Evolutionary conservation across 2,113 vertebrate species (phyloP).

Genomic region (Raphicerus campestris): DNA sequence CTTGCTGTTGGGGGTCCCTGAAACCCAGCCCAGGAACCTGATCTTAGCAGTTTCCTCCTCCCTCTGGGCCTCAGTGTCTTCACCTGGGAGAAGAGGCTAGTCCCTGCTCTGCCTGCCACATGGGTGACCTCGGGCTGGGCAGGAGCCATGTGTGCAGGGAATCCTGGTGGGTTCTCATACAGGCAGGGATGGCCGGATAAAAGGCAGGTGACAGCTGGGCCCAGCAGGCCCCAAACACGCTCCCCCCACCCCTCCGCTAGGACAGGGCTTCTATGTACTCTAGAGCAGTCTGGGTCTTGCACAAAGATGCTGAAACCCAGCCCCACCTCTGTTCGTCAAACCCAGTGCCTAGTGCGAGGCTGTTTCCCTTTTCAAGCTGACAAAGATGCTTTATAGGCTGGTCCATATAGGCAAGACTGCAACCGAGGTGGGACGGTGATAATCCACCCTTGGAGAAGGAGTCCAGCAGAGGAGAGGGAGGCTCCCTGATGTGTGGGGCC

Average conservation of each 20-base stretch:
- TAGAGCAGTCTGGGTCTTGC: background rate
- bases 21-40: background rate
- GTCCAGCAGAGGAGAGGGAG: background rate
- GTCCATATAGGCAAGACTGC: background rate
- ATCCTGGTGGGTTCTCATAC: background rate
- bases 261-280: background rate
- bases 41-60: background rate
- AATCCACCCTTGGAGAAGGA: background rate
- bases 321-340: background rate
- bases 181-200: background rate
- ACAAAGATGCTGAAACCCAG: background rate
- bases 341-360: fast-evolving
- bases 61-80: background rate
- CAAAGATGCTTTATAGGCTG: background rate
- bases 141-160: background rate
- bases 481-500: too few species aligned
- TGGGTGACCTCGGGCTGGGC: background rate
- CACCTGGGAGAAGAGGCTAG: background rate
- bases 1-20: background rate
- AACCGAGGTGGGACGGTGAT: background rate
- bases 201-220: background rate
- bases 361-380: background rate
- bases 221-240: background rate
- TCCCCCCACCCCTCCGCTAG: fast-evolving
- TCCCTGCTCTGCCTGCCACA: background rate